Conservation (phyloP, 2,113 vertebrate species). For the Calidris pugnax region DNA sequence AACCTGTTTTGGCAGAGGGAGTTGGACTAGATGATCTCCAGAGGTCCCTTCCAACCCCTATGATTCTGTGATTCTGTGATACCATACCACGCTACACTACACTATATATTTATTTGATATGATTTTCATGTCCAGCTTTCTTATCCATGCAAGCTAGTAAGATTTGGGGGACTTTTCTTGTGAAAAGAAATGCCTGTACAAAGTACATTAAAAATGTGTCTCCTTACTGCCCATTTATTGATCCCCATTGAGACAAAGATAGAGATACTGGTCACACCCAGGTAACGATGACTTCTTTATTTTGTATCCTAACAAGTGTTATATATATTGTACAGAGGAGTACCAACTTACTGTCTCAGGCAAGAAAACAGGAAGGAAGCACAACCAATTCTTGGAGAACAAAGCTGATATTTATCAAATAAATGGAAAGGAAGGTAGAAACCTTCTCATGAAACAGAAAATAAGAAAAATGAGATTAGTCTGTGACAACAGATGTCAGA, state of each 20-base stretch:
- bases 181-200: neutral
- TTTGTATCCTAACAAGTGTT: neutral
- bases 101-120: neutral
- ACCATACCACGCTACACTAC: too few relatives aligned
- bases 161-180: neutral
- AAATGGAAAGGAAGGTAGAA: neutral
- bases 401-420: neutral
- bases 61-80: too few relatives aligned
- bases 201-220: neutral
- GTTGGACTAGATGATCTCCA: too few relatives aligned
- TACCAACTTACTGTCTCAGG: rapidly evolving
- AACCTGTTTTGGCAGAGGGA: too few relatives aligned
- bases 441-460: neutral
- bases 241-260: neutral
- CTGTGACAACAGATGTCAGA: neutral
- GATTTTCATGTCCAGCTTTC: neutral
- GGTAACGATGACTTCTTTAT: neutral
- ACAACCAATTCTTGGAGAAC: neutral
- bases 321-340: neutral
- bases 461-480: neutral
- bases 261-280: neutral
- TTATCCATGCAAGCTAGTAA: neutral
- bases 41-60: too few relatives aligned
- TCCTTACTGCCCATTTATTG: neutral
- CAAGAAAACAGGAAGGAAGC: neutral